These are phyloP conservation scores for Acleris laterana DNA, from an alignment of 2,888 invertebrate species.

Conservation along the genomic window DNA sequence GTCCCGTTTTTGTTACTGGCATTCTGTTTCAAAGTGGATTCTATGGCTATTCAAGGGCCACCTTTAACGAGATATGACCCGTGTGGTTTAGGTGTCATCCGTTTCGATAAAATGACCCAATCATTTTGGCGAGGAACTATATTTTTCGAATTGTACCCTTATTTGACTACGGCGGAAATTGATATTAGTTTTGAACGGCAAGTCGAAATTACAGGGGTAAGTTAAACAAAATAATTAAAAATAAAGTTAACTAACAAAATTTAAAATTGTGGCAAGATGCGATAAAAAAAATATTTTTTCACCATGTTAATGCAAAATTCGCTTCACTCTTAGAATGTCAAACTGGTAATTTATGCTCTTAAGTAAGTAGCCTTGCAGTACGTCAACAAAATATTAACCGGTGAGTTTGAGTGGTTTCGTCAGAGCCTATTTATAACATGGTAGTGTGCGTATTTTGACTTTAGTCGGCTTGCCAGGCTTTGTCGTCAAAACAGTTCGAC, in stretches of 20 bases:
- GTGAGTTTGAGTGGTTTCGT: no score
- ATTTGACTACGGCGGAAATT: constrained; percentile 53
- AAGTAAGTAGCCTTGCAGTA: no score
- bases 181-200: constrained; percentile 60
- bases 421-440: no score
- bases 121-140: constrained; percentile 63
- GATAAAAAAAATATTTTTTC: no score
- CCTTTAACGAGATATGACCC: constrained; percentile 68
- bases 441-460: no score
- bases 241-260: neutral
- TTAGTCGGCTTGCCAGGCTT: no score
- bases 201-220: constrained; percentile 60
- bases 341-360: no score
- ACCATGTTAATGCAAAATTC: no score
- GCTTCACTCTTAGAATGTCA: no score
- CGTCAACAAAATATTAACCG: no score
- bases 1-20: constrained; percentile 41
- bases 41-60: constrained; percentile 65
- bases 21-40: constrained; percentile 45
- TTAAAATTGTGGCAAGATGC: no score
- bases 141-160: constrained; percentile 61
- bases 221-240: constrained; percentile 39
- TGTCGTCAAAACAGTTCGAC: no score
- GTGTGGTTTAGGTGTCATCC: constrained; percentile 67
- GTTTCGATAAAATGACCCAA: constrained; percentile 63